A percentile compares a stretch with the other conserved stretches of the same genome.
Evolutionary conservation across 2,888 invertebrate species (phyloP).

Genomic region (Cephus rjabovi): DNA sequence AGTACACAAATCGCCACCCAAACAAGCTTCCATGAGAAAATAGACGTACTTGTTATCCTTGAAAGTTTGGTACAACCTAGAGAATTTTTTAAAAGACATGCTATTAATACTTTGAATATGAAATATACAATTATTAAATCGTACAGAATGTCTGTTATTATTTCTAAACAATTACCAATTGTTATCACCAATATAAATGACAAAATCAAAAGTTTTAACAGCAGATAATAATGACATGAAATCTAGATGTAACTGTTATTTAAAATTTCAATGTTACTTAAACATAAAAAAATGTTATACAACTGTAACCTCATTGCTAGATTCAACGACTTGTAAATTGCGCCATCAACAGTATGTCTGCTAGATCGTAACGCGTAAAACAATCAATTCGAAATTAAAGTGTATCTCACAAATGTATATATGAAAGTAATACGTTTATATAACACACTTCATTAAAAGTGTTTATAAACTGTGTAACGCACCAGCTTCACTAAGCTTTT

Average conservation of each 20-base stretch:
- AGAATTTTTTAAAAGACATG: slow-evolving; percentile 46
- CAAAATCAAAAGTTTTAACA: background rate
- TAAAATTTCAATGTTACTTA: no score
- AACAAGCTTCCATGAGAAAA: slow-evolving; percentile 92
- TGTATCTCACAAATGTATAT: background rate
- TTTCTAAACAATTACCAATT: background rate
- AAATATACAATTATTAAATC: background rate
- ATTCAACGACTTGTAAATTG: background rate
- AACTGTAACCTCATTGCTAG: no score
- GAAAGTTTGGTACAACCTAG: slow-evolving; percentile 87
- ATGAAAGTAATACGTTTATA: background rate
- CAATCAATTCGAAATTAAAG: background rate
- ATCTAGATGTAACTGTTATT: no score
- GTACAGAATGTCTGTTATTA: background rate
- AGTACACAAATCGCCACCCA: slow-evolving; percentile 95
- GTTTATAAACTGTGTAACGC: no score
- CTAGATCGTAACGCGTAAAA: background rate
- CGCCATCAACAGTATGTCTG: background rate
- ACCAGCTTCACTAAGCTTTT: no score
- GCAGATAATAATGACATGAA: no score
- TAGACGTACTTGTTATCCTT: slow-evolving; percentile 92
- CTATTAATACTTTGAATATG: background rate
- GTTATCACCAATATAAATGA: background rate
- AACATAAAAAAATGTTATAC: no score
- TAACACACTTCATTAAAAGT: background rate